Base-by-base conservation (phyloP, 1,140 invertebrate genomes). In the Leucophenga varia region DNA sequence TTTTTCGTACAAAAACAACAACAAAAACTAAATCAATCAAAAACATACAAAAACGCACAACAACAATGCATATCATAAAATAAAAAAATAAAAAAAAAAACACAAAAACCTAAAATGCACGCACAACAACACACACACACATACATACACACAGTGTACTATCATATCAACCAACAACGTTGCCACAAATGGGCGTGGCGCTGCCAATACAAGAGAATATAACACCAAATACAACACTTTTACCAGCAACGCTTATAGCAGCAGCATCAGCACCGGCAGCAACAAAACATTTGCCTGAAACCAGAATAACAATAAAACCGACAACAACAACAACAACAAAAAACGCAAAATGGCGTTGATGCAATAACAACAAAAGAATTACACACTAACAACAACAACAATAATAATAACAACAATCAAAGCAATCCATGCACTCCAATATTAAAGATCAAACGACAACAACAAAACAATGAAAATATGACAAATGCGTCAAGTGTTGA, bases 101-200 rank as follows among this genome's bases (percentile, higher is more conserved):
- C 7, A 44, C n/a, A 20, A 53, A 25, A 13, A 48, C 16, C 10
- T 6, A 55, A 8, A 30, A 30, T 30, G n/a, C 7, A 8, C 28
- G 28, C 7, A 8, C n/a, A 30, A 30, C 43, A 18, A 6, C 19
- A 19, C 10, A 40, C 14, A 40, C 16, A 17, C 14, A 18, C 16
- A 18, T 40, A 20, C 19, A 39, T 8, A 16, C 4, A 35, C 18
- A 13, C 43, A 74, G 71, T 45, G 71, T 67, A 43, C 54, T 74
- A 34, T 69, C 61, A 31, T 69, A 67, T 69, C 61, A 72, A 49
- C 54, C 59, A 9, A 54, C 57, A n/a, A 16, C 7, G n/a, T 7
- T 43, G 22, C 50, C 59, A 22, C 53, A 59, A 57, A 43, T 54
- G 20, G 57, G 52, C 38, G 47, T 47, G 34, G 49, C 40, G 14